A percentile compares a stretch with the other conserved stretches of the same genome.
Conservation (phyloP, 2,888 invertebrate species). For the Laothoe populi region DNA sequence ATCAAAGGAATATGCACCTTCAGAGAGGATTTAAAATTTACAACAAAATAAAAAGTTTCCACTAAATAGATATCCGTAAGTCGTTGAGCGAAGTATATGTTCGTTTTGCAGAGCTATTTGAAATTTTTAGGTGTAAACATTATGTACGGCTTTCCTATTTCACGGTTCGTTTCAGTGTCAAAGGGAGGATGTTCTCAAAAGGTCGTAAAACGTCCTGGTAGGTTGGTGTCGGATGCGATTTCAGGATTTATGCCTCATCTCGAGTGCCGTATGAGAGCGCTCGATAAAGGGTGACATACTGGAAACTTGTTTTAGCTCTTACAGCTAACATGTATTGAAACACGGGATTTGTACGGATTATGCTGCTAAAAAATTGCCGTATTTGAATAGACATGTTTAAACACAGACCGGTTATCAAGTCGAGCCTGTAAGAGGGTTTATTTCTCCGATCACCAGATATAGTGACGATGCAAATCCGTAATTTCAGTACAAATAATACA, state of each 20-base stretch:
- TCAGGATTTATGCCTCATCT: conserved; percentile 59
- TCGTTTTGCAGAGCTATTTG: not conserved
- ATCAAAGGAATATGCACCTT: conserved; percentile 14
- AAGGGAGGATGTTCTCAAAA: conserved; percentile 49
- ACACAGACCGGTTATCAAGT: too few relatives aligned
- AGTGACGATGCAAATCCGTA: too few relatives aligned
- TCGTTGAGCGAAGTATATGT: not conserved
- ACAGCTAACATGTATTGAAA: conserved; percentile 26
- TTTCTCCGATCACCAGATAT: too few relatives aligned
- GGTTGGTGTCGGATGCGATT: conserved; percentile 52
- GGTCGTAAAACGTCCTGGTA: conserved; percentile 54
- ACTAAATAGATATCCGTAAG: not conserved
- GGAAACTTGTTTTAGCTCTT: conserved; percentile 52
- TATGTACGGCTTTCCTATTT: conserved; percentile 2
- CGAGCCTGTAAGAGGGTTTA: too few relatives aligned
- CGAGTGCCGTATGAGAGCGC: conserved; percentile 54
- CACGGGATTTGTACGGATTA: conserved; percentile 7
- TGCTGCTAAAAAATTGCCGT: conserved; percentile 30
- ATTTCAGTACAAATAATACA: too few relatives aligned
- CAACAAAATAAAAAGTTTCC: not conserved
- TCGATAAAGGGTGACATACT: conserved; percentile 54
- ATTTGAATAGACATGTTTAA: not conserved
- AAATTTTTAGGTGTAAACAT: conserved; percentile 25
- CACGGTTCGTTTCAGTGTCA: conserved; percentile 33
- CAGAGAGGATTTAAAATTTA: not conserved